Base-by-base conservation (phyloP, 2,113 vertebrate species). In the Hippoglossus stenolepis region DNA sequence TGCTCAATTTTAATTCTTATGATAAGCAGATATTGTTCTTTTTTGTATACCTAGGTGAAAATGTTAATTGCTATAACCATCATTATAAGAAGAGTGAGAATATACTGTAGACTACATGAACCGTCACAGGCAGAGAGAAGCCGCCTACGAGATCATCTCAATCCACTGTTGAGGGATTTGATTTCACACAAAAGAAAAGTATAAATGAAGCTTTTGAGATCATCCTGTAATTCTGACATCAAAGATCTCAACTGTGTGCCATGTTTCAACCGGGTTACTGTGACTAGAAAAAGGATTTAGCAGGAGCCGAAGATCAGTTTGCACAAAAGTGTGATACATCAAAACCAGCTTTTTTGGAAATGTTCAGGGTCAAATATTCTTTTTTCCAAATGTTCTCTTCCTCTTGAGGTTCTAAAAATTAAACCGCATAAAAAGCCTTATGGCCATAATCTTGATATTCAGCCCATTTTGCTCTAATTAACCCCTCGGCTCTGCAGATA, bases 251-350 rank as follows among this genome's bases (percentile, higher is more conserved):
- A 84, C 58, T 75, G 24, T 60, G 38, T 56, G 20, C 14, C 58
- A 65, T 70, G 49, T 62, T 75, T 90, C 67, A 68, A 73, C 54
- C 80, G 43, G 49, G 18, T 53, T 53, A 53, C 17, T 38, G 35
- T 72, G 47, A 82, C 77, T 83, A 58, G 73, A 57, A 82, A 82
- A 79, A 82, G 53, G 64, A 80, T 40, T 69, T 38, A 79, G 31
- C 60, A 76, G 69, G 56, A 70, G 68, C 74, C 60, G 70, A 57
- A 75, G 73, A 75, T 84, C 21, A 49, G 59, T 80, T 90, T 85
- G 54, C 56, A 78, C 63, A 38, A 74, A 76, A 69, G 13, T 74
- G 45, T 67, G 58, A 82, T 28, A 78, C 70, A 65, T 85, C 17
- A 82, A 87, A 80, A 31, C 62, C 56, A 7, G 62, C 65, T 84